These are phyloP conservation scores for Pararge aegeria DNA, from an alignment of 1,140 invertebrate species.

Conservation along the genomic window DNA sequence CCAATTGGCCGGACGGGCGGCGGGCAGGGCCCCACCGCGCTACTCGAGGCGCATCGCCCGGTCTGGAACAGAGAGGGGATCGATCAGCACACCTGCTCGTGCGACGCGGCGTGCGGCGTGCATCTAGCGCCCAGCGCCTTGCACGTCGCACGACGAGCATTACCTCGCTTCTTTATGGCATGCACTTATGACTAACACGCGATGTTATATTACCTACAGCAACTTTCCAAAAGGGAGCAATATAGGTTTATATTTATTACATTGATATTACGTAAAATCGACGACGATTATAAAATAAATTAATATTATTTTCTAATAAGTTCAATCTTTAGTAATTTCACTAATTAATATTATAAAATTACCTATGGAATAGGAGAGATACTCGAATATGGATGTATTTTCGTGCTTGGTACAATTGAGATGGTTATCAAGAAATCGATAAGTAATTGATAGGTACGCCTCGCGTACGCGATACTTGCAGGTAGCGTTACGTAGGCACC, in stretches of 20 bases:
- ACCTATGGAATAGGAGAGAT: too few relatives aligned
- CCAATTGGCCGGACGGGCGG: constrained; percentile 83
- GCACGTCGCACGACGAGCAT: neutral
- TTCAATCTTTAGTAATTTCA: too few relatives aligned
- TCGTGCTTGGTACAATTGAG: too few relatives aligned
- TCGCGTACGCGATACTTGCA: too few relatives aligned
- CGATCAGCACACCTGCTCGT: constrained; percentile 65
- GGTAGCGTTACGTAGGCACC: too few relatives aligned
- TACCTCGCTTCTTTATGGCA: neutral
- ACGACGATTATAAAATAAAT: too few relatives aligned
- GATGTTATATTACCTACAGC: neutral
- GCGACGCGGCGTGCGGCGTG: constrained; percentile 45
- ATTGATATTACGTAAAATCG: too few relatives aligned
- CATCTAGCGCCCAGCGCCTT: constrained; percentile 33
- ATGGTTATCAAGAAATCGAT: neutral
- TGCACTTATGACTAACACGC: neutral
- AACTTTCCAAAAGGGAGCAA: neutral
- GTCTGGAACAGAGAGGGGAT: constrained; percentile 69
- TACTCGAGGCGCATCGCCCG: constrained; percentile 72
- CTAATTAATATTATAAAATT: too few relatives aligned
- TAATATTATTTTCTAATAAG: too few relatives aligned
- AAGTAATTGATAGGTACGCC: too few relatives aligned
- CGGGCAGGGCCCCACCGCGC: constrained; percentile 76
- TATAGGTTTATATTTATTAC: too few relatives aligned
- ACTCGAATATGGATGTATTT: too few relatives aligned